These are phyloP conservation scores for Mellivora capensis DNA, from an alignment of 2,113 vertebrate species.

Conservation along the genomic window DNA sequence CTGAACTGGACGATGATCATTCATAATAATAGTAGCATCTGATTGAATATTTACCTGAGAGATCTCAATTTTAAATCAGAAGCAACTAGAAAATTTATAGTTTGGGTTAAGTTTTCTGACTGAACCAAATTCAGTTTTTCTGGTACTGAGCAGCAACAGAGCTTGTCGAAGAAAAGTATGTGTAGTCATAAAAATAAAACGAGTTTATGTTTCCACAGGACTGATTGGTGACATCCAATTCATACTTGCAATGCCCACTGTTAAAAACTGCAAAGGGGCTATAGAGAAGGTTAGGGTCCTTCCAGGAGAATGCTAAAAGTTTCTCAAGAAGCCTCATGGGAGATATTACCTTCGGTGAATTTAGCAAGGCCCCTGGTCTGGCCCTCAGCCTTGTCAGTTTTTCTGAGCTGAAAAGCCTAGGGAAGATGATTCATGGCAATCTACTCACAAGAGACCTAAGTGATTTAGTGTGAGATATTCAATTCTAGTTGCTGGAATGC, in stretches of 20 bases:
- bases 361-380: neutral
- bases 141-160: neutral
- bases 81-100: neutral
- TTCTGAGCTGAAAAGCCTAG: neutral
- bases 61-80: conserved; percentile 1
- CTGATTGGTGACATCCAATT: neutral
- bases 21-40: neutral
- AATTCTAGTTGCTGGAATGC: neutral
- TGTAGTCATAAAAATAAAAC: neutral
- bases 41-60: neutral
- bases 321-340: neutral
- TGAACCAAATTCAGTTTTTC: neutral
- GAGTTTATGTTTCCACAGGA: neutral
- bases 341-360: neutral
- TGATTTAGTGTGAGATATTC: neutral
- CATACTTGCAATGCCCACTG: neutral
- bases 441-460: neutral
- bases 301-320: neutral
- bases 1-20: neutral
- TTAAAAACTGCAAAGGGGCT: neutral
- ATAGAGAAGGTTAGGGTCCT: neutral
- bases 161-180: neutral
- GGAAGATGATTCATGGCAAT: neutral
- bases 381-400: neutral
- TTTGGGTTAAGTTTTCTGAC: neutral